Base-by-base conservation (phyloP, 2,888 invertebrate genomes). In the Lithophane socia region DNA sequence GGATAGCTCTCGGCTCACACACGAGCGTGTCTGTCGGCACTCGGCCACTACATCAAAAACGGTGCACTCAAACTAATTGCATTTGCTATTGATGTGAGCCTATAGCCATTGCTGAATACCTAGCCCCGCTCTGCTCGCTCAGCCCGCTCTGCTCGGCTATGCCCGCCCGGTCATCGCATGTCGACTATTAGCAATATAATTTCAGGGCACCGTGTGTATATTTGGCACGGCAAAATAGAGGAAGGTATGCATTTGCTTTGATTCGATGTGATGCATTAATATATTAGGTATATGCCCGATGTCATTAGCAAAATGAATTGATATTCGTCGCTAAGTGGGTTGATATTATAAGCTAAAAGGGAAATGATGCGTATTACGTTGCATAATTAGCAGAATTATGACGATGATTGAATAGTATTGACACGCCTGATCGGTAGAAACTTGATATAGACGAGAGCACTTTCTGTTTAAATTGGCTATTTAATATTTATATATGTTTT, bases 41-140 rank as follows among this genome's bases (percentile, higher is more conserved):
- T 92, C 91, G 89, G 81, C 93, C 92, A 94, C 95, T 95, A 95
- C 95, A 95, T 96, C 96, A 96, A 96, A 96, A 96, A 96, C 95
- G 95, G 88, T 94, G 95, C 96, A 96, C 96, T 96, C 95, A 92
- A 94, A 95, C 95, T 96, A 96, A 96, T 96, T 96, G 96, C 96
- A 93, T 96, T 94, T 93, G 92, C 93, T 93, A 95, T 96, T 95
- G 96, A 96, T 94, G 93, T 93, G 89, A 87, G 92, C 92, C 92
- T 93, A 93, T 87, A 87, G 75, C 73, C 82, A 79, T 87, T 89
- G 84, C 90, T 93, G 92, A 92, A 93, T 93, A 92, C 90, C 89
- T 77, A 87, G 79, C 78, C 72, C 60, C 71, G 73, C 82, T 52
- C 52, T 29, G 58, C 24, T 16, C 68, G 66, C 63, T 75, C 64